These are phyloP conservation scores for Apostichopus leukothele DNA, from an alignment of 53 echinoderm and acorn worm genomes.

Conservation along the genomic window DNA sequence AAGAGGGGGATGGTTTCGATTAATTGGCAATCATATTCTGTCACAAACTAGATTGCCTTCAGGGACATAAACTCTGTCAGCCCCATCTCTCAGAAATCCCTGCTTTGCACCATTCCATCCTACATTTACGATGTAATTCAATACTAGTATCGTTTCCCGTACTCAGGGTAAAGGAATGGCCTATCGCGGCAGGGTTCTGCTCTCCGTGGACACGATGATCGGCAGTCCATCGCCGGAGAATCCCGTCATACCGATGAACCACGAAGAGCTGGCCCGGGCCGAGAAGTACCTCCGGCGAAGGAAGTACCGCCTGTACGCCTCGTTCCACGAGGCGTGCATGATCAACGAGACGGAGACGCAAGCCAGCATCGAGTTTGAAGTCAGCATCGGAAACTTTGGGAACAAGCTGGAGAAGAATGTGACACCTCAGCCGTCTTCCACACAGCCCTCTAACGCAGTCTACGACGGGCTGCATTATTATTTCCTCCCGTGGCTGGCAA, in stretches of 20 bases:
- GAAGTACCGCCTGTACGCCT: conserved; percentile 83
- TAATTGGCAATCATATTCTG: too few species aligned
- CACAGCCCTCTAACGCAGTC: conserved; percentile 95
- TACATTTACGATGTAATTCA: not conserved
- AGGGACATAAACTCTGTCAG: too few species aligned
- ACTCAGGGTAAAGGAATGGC: conserved; percentile 94
- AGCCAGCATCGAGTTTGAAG: conserved; percentile 50
- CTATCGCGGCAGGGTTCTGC: conserved; percentile 87
- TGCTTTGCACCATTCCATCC: too few species aligned
- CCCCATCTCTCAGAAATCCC: too few species aligned
- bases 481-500: conserved; percentile 90
- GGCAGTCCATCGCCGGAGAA: conserved; percentile 66
- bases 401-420: conserved; percentile 88
- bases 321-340: conserved; percentile 90
- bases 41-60: too few species aligned
- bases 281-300: conserved; percentile 85
- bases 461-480: conserved; percentile 94
- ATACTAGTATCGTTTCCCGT: not conserved
- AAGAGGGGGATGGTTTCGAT: too few species aligned
- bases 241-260: conserved; percentile 47
- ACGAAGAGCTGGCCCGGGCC: conserved; percentile 70
- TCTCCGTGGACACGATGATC: conserved; percentile 76
- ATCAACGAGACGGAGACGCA: conserved; percentile 84
- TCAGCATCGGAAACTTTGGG: conserved; percentile 99
- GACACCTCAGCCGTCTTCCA: conserved; percentile 84